Evolutionary conservation across 2,888 invertebrate species (phyloP).

Genomic region (Stenoptilia bipunctidactyla): DNA sequence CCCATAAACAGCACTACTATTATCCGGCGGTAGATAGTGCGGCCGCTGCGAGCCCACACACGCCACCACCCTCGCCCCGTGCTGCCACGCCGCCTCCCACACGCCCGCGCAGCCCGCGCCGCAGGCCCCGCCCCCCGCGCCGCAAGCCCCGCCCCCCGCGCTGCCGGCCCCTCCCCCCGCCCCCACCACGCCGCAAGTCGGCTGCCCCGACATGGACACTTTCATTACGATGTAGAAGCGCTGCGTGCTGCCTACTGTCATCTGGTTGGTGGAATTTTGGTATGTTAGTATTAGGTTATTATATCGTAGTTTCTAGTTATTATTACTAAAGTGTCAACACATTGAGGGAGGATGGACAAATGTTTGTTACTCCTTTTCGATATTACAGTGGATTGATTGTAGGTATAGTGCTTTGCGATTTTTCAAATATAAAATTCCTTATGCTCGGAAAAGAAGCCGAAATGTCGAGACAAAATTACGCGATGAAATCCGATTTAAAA

Average conservation of each 20-base stretch:
- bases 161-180: constrained; percentile 12
- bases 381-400: no score
- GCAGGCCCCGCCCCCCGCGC: constrained; percentile 33
- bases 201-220: constrained; percentile 12
- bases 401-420: no score
- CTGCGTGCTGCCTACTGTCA: constrained; percentile 85
- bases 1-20: constrained; percentile 71
- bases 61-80: constrained; percentile 85
- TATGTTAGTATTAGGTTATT: no score
- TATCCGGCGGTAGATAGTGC: constrained; percentile 71
- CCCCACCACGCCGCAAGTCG: constrained; percentile 3
- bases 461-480: no score
- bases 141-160: constrained; percentile 31
- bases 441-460: no score
- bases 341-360: no score
- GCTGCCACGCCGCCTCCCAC: constrained; percentile 94
- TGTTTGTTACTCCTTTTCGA: no score
- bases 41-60: constrained; percentile 71
- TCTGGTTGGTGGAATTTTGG: no score
- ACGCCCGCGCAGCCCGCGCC: constrained; percentile 60
- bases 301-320: no score
- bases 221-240: constrained; percentile 80
- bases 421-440: no score
- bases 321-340: no score
- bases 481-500: no score